phyloP scores from a whole-genome alignment of 1,140 invertebrate species.

The Drosophila oshimai region DNA sequence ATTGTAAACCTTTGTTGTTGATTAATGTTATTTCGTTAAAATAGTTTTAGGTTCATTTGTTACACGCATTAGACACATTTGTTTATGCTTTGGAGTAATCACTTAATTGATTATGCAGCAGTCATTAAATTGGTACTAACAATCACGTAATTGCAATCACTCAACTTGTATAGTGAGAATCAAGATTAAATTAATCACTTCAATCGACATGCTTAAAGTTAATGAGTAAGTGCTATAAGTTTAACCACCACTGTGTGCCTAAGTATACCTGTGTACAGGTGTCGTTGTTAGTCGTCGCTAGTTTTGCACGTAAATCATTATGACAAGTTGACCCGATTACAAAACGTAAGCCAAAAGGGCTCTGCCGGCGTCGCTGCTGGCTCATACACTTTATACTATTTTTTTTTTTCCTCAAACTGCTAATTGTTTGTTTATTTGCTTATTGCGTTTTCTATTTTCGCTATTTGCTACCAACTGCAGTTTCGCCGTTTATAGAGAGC shows the following conservation, averaged over 20 bases:
- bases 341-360: conserved; percentile 40
- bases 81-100: too few relatives aligned
- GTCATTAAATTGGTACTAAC: neutral
- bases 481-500: conserved; percentile 3
- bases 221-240: neutral
- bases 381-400: neutral
- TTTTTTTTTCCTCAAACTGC: conserved; percentile 28
- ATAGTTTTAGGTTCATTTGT: too few relatives aligned
- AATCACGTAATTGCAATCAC: neutral
- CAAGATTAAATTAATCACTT: neutral
- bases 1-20: too few relatives aligned
- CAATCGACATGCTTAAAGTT: neutral
- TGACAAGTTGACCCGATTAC: conserved; percentile 76
- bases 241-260: neutral
- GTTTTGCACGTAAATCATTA: conserved; percentile 66
- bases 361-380: conserved; percentile 22
- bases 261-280: conserved; percentile 41
- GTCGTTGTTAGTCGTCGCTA: conserved; percentile 33
- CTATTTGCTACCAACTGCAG: conserved; percentile 28
- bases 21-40: too few relatives aligned
- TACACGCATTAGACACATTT: too few relatives aligned
- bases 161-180: neutral
- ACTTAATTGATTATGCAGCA: neutral
- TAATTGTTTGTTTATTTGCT: conserved; percentile 75
- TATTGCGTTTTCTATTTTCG: conserved; percentile 55